Conservation (phyloP, 2,113 vertebrate genomes). For the Columba janthina region DNA sequence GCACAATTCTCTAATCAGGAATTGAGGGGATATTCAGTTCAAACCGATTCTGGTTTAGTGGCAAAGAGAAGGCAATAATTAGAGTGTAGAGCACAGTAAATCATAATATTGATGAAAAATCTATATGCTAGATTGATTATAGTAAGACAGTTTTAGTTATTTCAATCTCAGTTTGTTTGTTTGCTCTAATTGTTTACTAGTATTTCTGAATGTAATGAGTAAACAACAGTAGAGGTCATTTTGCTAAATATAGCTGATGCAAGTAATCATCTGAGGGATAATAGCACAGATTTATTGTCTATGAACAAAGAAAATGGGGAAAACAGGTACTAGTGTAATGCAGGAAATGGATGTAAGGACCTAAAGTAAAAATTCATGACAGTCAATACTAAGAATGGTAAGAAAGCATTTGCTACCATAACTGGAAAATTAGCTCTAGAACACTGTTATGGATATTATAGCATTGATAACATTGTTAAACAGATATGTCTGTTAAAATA, state of each 20-base stretch:
- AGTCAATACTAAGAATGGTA: neutral
- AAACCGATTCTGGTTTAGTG: neutral
- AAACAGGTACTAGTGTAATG: neutral
- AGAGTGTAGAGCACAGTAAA: neutral
- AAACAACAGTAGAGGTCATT: slow-evolving; percentile 32
- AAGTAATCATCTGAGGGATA: neutral
- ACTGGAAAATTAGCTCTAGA: neutral
- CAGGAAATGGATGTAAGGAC: neutral
- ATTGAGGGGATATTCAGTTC: neutral
- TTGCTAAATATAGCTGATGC: neutral
- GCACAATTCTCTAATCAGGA: neutral
- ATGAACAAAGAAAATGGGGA: neutral
- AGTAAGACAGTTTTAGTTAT: neutral
- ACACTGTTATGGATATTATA: neutral
- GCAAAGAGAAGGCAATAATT: slow-evolving; percentile 20
- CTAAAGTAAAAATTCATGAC: neutral
- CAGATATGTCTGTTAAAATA: neutral
- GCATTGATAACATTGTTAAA: neutral
- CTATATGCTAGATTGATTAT: slow-evolving; percentile 13
- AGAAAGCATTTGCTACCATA: neutral
- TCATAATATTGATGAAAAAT: slow-evolving; percentile 34
- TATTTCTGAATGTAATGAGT: slow-evolving; percentile 2
- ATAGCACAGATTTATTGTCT: neutral
- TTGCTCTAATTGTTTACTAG: slow-evolving; percentile 10
- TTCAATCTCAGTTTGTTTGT: neutral